phyloP scores from a whole-genome alignment of 2,797 vertebrate species.

The Ctenosaura bakeri region DNA sequence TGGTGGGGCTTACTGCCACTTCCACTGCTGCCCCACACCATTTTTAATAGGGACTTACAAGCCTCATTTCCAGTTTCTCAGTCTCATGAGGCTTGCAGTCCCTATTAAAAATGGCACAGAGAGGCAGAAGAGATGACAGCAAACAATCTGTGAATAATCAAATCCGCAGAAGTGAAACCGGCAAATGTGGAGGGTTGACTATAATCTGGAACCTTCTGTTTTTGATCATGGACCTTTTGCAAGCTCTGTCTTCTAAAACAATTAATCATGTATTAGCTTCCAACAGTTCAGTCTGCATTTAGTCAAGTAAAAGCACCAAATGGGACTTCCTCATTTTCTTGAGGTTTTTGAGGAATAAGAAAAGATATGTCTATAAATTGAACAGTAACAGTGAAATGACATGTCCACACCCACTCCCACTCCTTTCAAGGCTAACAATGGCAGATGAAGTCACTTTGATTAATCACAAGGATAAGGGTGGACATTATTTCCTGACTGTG shows the following conservation, averaged over 20 bases:
- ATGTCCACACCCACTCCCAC: neutral
- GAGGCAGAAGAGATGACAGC: no score
- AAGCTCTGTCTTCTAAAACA: constrained; percentile 48
- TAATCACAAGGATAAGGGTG: neutral
- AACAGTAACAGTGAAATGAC: constrained; percentile 17
- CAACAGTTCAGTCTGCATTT: constrained; percentile 19
- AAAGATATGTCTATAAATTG: constrained; percentile 30
- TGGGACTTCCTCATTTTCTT: constrained; percentile 39
- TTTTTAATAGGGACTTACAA: no score
- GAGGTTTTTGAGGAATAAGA: constrained; percentile 28
- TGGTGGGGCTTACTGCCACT: no score
- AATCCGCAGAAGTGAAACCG: no score
- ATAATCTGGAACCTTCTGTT: constrained; percentile 45
- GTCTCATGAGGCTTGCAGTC: no score
- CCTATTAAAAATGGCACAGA: no score
- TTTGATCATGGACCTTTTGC: constrained; percentile 59
- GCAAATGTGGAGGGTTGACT: no score
- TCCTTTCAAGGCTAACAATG: neutral
- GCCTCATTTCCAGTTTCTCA: no score
- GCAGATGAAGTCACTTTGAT: constrained; percentile 7
- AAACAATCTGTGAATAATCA: no score
- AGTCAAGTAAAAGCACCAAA: constrained; percentile 35
- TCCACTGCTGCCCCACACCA: no score
- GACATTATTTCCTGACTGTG: constrained; percentile 1
- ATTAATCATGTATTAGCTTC: constrained; percentile 62